Evolutionary conservation across 2,888 invertebrate species (phyloP), one percentile per base, ranked within the genome.

Genomic region (Latrodectus hesperus): DNA sequence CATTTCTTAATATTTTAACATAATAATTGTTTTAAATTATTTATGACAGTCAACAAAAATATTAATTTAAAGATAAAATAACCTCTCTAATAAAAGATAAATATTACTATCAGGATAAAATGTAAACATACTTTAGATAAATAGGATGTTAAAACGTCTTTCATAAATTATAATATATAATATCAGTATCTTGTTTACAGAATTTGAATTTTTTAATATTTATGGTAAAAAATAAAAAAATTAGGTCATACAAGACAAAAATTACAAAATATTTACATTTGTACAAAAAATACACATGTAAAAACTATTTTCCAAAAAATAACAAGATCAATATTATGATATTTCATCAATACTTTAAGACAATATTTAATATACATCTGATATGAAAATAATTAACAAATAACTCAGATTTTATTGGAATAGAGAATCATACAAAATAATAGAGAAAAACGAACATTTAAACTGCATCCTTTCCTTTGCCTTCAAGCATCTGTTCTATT

Each of bases 401-500:
- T 9, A 77, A 77, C 52, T 53, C 67, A 51, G 26, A 17, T 11
- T 55, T 17, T 70, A n/a, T 22, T 52, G 53, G 17, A 64, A 73
- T 49, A 72, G 52, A 80, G 14, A 22, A 8, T 67, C 65, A 67
- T n/a, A n/a, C 11, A 65, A 65, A 71, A 49, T 49, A 11, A n/a
- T 26, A 53, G 55, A 10, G 38, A n/a, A 53, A 53, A 17, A 52
- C 38, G 53, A 26, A 17, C 9, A n/a, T 72, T 82, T 82, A 88
- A 74, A 82, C 85, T 11, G 65, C 82, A 72, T 88, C 78, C 70
- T 85, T 85, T 6, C 67, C 78, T 49, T 81, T 85, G 11, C 84
- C 88, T 52, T 84, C 85, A n/a, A 88, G 76, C 90, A 95, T 93
- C 90, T 95, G 94, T 90, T 95, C 94, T 91, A 95, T 95, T 91